Percentiles rank a stretch among this genome's conserved stretches.
Conservation (phyloP, 2,888 invertebrate genomes). For the Allophyes oxyacanthae region DNA sequence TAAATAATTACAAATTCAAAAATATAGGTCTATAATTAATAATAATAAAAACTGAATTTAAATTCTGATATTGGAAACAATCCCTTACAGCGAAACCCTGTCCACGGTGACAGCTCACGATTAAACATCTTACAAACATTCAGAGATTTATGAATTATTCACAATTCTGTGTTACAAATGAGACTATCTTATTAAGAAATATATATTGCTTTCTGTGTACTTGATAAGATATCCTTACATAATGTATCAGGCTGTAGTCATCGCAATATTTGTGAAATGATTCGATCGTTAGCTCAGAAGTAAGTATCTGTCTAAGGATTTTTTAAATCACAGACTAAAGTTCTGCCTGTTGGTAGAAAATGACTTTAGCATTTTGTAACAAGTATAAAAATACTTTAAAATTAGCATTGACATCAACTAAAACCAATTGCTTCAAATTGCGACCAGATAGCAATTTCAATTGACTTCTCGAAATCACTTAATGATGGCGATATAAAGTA, state of each 20-base stretch:
- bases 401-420: too few species aligned
- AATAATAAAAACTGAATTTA: too few species aligned
- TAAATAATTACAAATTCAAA: too few species aligned
- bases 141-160: slow-evolving; percentile 42
- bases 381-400: too few species aligned
- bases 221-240: slow-evolving; percentile 13
- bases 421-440: too few species aligned
- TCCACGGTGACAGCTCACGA: slow-evolving; percentile 22
- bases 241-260: neutral
- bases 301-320: too few species aligned
- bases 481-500: slow-evolving; percentile 22
- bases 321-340: too few species aligned
- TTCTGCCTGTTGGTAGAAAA: too few species aligned
- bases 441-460: neutral
- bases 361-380: too few species aligned
- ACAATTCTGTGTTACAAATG: slow-evolving; percentile 30
- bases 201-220: slow-evolving; percentile 33
- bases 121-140: slow-evolving; percentile 34
- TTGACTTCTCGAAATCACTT: slow-evolving; percentile 11
- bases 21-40: too few species aligned
- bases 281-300: too few species aligned
- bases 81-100: slow-evolving; percentile 13
- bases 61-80: slow-evolving; percentile 39
- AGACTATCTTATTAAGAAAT: slow-evolving; percentile 8
- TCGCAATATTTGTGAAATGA: neutral